Conservation (phyloP, 2,888 invertebrate species). For the Ischnura elegans region DNA sequence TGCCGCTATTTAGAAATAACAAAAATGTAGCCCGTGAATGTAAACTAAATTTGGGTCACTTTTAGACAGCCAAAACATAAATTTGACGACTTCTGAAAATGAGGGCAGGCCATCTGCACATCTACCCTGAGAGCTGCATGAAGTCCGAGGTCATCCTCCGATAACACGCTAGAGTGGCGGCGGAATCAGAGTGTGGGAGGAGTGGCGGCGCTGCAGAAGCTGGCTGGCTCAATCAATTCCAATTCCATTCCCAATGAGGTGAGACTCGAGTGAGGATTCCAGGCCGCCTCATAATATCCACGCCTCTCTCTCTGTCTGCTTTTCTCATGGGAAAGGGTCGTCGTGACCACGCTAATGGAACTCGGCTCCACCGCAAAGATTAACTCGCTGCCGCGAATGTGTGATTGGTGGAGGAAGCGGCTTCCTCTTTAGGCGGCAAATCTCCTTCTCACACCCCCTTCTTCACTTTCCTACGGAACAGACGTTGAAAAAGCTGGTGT, state of each 20-base stretch:
- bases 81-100: no score
- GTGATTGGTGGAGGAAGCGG: neutral
- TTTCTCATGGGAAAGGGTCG: neutral
- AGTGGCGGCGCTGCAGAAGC: neutral
- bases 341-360: conserved; percentile 62
- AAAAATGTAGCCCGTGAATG: no score
- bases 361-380: conserved; percentile 9
- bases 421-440: neutral
- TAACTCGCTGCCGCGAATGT: neutral
- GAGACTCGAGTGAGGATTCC: neutral
- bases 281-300: neutral
- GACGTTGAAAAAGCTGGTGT: no score
- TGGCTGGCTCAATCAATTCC: neutral
- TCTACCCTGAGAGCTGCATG: no score
- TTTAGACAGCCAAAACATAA: no score
- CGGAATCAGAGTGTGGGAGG: neutral
- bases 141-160: no score
- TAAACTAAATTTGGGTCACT: no score
- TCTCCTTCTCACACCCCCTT: no score
- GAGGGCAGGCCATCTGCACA: no score
- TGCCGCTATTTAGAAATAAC: no score
- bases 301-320: neutral
- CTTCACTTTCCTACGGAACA: no score
- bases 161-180: no score
- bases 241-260: neutral